These are phyloP conservation scores for Tethya wilhelma DNA, from an alignment of 37 sponge, comb jelly and placozoan genomes.

Conservation along the genomic window DNA sequence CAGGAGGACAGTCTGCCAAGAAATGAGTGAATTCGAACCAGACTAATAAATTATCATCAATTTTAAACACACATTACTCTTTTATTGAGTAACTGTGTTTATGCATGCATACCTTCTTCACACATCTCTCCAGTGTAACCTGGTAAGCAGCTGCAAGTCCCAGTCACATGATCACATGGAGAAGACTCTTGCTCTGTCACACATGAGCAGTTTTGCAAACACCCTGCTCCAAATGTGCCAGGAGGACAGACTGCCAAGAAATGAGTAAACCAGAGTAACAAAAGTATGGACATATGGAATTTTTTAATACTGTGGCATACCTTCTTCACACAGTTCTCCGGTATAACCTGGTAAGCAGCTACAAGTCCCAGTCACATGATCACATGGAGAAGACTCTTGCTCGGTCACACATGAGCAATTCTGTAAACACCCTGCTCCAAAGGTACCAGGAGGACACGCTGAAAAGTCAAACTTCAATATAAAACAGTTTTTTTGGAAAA, in stretches of 20 bases:
- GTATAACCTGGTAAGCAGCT: constrained; percentile 47
- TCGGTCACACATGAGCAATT: constrained; percentile 40
- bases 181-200: constrained; percentile 24
- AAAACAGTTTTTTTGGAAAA: background rate
- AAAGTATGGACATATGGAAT: too few relatives aligned
- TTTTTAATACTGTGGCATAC: constrained; percentile 6
- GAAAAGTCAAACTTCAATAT: background rate
- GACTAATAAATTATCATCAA: background rate
- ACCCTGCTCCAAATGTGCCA: constrained; percentile 51
- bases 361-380: constrained; percentile 54
- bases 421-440: constrained; percentile 35
- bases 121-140: constrained; percentile 50
- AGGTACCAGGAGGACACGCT: constrained; percentile 44
- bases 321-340: constrained; percentile 36
- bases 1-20: constrained; percentile 23
- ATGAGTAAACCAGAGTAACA: background rate
- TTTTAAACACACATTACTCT: background rate
- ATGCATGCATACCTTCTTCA: constrained; percentile 25
- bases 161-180: constrained; percentile 49
- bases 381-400: constrained; percentile 36
- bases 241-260: background rate
- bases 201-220: constrained; percentile 36
- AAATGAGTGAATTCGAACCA: background rate
- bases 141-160: constrained; percentile 46
- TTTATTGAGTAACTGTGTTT: too few relatives aligned